Conservation (phyloP, 2,888 invertebrate genomes). For the Calameuta idolon region DNA sequence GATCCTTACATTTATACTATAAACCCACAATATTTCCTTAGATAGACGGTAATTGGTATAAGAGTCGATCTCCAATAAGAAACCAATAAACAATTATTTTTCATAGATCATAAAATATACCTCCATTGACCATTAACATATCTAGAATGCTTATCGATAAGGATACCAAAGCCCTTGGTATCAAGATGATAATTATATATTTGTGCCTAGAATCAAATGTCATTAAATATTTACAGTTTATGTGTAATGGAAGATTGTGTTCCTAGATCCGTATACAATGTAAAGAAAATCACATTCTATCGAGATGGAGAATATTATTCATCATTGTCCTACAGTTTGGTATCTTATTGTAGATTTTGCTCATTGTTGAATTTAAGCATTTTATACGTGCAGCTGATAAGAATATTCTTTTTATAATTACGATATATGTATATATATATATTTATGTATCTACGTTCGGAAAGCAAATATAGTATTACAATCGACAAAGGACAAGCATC, state of each 20-base stretch:
- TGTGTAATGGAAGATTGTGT: not conserved
- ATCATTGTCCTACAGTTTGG: not conserved
- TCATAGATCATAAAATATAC: not conserved
- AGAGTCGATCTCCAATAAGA: not conserved
- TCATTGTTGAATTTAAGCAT: conserved; percentile 19
- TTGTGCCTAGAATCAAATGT: not conserved
- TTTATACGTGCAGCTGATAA: conserved; percentile 13
- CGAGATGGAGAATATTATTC: not conserved
- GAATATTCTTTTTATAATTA: conserved; percentile 7
- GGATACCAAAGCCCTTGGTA: not conserved
- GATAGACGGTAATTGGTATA: not conserved
- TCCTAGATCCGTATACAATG: not conserved
- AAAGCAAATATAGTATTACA: not conserved
- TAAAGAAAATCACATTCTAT: not conserved
- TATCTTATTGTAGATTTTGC: not conserved
- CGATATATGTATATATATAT: not conserved
- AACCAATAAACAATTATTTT: not conserved
- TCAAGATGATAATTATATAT: not conserved
- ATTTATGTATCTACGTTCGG: not conserved
- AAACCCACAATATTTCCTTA: not conserved
- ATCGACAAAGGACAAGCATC: conserved; percentile 16
- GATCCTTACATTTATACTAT: not conserved
- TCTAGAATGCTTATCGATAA: not conserved
- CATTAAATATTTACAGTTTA: not conserved
- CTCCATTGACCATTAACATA: not conserved